These are phyloP conservation scores for Enhydra lutris DNA, from an alignment of 2,113 vertebrate species.

Conservation along the genomic window DNA sequence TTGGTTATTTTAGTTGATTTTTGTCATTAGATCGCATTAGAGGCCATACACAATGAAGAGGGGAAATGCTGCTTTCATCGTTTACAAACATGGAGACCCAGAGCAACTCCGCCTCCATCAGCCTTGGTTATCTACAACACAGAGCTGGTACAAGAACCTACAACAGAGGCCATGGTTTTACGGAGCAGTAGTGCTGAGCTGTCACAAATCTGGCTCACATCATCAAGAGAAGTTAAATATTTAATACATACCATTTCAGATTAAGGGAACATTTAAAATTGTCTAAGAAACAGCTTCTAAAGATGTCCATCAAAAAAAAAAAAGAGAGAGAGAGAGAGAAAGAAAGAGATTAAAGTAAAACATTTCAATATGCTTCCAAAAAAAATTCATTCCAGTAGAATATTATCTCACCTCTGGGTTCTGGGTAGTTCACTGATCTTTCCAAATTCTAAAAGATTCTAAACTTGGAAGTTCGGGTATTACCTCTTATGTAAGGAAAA, in stretches of 20 bases:
- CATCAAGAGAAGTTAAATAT: not conserved
- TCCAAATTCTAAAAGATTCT: not conserved
- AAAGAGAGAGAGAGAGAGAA: not conserved
- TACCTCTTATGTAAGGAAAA: not conserved
- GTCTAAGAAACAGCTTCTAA: not conserved
- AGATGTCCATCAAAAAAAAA: not conserved
- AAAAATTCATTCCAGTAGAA: not conserved
- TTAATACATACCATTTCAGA: not conserved
- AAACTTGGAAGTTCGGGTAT: not conserved
- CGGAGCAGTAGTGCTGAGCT: not conserved
- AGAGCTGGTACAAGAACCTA: not conserved
- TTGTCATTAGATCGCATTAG: not conserved
- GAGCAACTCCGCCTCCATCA: not conserved
- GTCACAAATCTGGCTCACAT: not conserved
- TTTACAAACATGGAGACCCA: not conserved
- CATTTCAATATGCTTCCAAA: slow-evolving; percentile 2
- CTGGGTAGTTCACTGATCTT: not conserved
- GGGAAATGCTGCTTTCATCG: not conserved
- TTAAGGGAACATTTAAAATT: not conserved
- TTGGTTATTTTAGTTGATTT: not conserved
- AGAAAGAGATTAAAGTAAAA: not conserved
- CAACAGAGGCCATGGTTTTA: not conserved
- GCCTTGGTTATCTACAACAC: not conserved
- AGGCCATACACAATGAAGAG: not conserved
- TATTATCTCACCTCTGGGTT: not conserved